Conservation (phyloP, 2,888 invertebrate genomes). For the Cataglyphis altisquamis region DNA sequence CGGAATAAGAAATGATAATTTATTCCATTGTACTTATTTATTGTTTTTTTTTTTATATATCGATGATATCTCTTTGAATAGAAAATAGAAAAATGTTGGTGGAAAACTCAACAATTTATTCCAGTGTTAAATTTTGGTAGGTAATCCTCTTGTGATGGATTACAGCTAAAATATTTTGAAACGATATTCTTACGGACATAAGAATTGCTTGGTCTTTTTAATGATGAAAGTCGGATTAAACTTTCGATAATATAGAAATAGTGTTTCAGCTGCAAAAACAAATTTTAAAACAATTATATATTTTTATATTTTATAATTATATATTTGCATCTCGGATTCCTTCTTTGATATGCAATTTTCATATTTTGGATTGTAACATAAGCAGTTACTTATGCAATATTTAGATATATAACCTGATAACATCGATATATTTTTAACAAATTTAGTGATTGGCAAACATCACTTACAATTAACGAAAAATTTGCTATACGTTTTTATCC, state of each 20-base stretch:
- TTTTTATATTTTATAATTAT: background rate
- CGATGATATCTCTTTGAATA: background rate
- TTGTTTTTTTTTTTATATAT: background rate
- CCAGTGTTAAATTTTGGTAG: constrained; percentile 9
- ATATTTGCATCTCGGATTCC: background rate
- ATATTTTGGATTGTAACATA: constrained; percentile 13
- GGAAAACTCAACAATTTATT: background rate
- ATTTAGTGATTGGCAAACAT: constrained; percentile 21
- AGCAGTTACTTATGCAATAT: background rate
- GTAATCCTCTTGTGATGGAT: background rate
- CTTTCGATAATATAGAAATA: background rate
- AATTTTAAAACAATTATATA: no score
- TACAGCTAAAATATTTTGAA: constrained; percentile 7
- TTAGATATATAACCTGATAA: background rate
- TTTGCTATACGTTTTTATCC: background rate
- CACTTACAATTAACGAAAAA: background rate
- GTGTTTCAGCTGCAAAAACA: constrained; percentile 6
- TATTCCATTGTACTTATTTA: background rate
- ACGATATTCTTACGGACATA: background rate
- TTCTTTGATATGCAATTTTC: constrained; percentile 10
- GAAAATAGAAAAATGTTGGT: background rate
- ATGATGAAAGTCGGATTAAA: background rate
- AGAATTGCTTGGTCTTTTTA: background rate
- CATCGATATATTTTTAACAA: constrained; percentile 22
- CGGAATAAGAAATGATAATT: background rate